Evolutionary conservation across 1,140 invertebrate genomes (phyloP).

Genomic region (Pinna nobilis): DNA sequence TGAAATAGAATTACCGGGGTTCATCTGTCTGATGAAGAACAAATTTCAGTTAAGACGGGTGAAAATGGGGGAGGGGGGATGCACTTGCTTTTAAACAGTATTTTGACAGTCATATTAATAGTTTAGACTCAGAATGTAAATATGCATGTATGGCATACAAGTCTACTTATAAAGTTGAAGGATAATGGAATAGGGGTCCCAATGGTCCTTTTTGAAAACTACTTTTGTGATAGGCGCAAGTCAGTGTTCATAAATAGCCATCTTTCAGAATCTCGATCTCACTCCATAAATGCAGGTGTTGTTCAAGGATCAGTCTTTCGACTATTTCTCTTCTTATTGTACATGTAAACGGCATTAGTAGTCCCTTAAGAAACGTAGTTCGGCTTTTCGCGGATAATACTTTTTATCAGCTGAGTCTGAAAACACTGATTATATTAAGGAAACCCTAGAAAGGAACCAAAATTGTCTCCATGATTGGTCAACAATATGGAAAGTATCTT

Average conservation of each 20-base stretch:
- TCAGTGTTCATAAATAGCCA: neutral
- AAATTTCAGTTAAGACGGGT: too few species aligned
- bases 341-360: neutral
- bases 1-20: too few species aligned
- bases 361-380: neutral
- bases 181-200: neutral
- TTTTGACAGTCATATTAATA: too few species aligned
- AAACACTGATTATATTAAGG: too few species aligned
- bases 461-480: slow-evolving; percentile 3
- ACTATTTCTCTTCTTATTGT: slow-evolving; percentile 2
- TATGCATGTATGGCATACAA: slow-evolving; percentile 4
- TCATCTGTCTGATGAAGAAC: too few species aligned
- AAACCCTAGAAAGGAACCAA: neutral
- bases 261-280: neutral
- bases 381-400: slow-evolving; percentile 12
- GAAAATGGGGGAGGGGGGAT: too few species aligned
- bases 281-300: neutral
- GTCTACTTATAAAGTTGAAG: neutral
- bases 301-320: neutral
- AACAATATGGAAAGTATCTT: neutral
- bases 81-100: too few species aligned
- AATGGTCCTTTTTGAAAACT: neutral
- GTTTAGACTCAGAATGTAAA: too few species aligned
- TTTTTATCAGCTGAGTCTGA: neutral
- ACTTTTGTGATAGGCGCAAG: neutral